Percentiles rank a stretch among this genome's conserved stretches.
phyloP scores from a whole-genome alignment of 2,113 vertebrate species.

The Dendrocopos noguchii region DNA sequence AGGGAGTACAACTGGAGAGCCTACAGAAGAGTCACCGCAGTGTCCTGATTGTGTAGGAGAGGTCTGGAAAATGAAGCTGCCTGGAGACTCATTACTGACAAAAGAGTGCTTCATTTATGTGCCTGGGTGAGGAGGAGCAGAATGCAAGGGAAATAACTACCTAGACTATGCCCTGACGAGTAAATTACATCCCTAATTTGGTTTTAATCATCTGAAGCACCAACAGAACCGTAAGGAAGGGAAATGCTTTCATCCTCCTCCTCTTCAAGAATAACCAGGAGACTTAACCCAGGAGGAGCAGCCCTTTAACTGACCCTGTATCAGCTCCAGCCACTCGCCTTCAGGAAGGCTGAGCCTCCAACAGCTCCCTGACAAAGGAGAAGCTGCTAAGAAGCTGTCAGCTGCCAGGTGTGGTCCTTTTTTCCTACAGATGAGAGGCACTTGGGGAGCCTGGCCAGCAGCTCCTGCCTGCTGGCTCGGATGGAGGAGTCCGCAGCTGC shows the following conservation, averaged over 20 bases:
- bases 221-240: background rate
- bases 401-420: conserved; percentile 26
- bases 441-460: conserved; percentile 49
- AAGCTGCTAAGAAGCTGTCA: background rate
- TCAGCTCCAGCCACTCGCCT: background rate
- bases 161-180: background rate
- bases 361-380: background rate
- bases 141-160: background rate
- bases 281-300: background rate
- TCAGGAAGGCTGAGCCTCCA: background rate
- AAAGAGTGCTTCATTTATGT: background rate
- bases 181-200: conserved; percentile 8
- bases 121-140: background rate
- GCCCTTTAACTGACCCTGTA: background rate
- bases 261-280: background rate
- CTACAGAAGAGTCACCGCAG: background rate
- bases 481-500: background rate
- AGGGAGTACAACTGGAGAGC: background rate
- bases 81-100: background rate
- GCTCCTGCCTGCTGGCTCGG: background rate
- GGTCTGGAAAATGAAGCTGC: background rate
- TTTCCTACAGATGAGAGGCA: conserved; percentile 46
- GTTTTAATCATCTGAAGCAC: background rate
- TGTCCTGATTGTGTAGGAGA: background rate
- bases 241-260: background rate